Conservation (phyloP, 2,797 vertebrate species). For the Todus mexicanus region DNA sequence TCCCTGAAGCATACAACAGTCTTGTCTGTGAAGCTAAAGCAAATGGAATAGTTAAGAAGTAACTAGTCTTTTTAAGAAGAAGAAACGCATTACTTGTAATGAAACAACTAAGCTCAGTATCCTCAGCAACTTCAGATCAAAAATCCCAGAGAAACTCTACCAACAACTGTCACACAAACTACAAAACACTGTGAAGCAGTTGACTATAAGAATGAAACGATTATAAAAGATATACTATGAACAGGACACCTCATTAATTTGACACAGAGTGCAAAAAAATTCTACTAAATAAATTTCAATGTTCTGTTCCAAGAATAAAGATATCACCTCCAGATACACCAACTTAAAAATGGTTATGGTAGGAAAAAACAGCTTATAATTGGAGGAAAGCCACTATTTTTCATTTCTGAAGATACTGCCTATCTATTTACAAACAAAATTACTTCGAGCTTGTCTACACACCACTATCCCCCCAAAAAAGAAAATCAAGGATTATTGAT, state of each 20-base stretch:
- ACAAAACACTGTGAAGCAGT: not conserved
- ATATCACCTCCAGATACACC: not conserved
- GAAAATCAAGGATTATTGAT: not conserved
- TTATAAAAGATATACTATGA: not conserved
- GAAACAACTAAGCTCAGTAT: not conserved
- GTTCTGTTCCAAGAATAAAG: not conserved
- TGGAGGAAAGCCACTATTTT: not conserved
- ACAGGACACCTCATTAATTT: not conserved
- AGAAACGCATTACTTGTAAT: not conserved
- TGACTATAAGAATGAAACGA: not conserved
- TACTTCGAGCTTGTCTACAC: not conserved
- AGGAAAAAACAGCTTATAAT: not conserved
- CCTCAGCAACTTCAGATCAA: not conserved
- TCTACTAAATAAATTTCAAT: not conserved
- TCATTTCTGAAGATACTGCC: not conserved
- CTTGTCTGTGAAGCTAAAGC: not conserved
- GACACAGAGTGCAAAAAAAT: not conserved
- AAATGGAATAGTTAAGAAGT: not conserved
- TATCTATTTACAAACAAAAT: not conserved
- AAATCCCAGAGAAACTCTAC: not conserved
- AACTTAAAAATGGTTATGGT: not conserved
- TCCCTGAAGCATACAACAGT: not conserved
- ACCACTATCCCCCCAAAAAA: rapidly evolving
- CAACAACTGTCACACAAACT: not conserved
- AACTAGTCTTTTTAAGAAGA: not conserved